Base-by-base conservation (phyloP, 2,888 invertebrate species). In the Archaeoteleia sp. region DNA sequence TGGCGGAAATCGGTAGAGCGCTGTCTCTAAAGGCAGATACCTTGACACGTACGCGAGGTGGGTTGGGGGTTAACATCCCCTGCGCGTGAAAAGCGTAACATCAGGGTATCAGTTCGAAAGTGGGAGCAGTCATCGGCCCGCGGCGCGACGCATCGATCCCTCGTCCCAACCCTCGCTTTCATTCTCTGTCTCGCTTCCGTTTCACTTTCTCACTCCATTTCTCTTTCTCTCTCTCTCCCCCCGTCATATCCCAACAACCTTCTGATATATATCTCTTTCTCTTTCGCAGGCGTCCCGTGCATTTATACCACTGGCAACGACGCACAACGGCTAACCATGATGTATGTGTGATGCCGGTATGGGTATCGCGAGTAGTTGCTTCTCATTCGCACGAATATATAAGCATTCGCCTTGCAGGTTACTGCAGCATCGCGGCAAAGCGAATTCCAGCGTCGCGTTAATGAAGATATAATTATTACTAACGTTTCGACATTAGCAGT, bases 391-490 rank as follows among this genome's bases (percentile, higher is more conserved):
- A 13, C 35, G 27, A 14, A 29, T 10, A 61, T 34, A 35, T 25
- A 27, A 32, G 48, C 42, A 27, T 25, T 27, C 27, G 15, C 25
- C 14, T 23, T 17, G 17, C 58, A 17, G 30, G 15, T 72, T 70
- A 13, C 61, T 30, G 13, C 51, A 6, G 20, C 49, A 8, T 27
- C 15, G 27, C 9, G 29, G 37, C 58, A 29, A 27, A 15, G 72
- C 74, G 73, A 74, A 76, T 70, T 67, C 77, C 75, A 74, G 75
- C 79, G 77, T 76, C 78, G 76, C 78, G 81, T 82, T 84, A 84
- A 84, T 83, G 83, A 84, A 84, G 83, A 84, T 82, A 82, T 84
- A 84, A 84, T 84, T 84, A 84, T 84, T 84, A 82, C 81, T 77
- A 72, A 73, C 77, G 76, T 79, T 81, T 81, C 78, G 62, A 60